Evolutionary conservation across 2,113 vertebrate genomes (phyloP).

Genomic region (Lutjanus erythropterus): DNA sequence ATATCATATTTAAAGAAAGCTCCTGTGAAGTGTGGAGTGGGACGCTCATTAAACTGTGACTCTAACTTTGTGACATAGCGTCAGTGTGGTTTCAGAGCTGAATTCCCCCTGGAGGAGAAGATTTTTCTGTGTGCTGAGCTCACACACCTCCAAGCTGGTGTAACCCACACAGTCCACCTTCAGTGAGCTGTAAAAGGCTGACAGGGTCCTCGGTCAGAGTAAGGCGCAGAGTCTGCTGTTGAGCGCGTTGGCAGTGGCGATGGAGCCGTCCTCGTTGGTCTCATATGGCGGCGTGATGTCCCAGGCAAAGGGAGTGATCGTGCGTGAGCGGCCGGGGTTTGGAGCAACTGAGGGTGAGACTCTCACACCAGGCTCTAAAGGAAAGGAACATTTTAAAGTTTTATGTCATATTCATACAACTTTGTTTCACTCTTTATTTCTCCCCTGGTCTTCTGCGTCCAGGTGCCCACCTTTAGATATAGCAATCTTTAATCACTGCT

Average conservation of each 20-base stretch:
- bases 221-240: constrained; percentile 41
- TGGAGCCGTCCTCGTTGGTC: not conserved
- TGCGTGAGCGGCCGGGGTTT: accelerated
- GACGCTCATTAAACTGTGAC: no score
- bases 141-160: not conserved
- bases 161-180: not conserved
- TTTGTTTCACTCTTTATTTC: no score
- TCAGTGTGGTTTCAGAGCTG: not conserved
- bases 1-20: no score
- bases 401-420: no score
- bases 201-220: not conserved
- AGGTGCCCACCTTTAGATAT: no score
- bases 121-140: not conserved
- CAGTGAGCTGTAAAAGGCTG: not conserved
- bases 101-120: not conserved
- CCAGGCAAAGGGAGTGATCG: constrained; percentile 35
- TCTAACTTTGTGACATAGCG: not conserved
- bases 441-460: no score
- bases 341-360: not conserved
- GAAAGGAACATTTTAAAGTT: not conserved
- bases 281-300: constrained; percentile 39
- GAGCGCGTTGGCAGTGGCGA: not conserved
- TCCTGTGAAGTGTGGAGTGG: not conserved
- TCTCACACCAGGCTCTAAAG: not conserved
- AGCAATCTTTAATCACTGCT: not conserved